Conservation (phyloP, 1,140 invertebrate species). For the Brachionus rotundiformis region DNA sequence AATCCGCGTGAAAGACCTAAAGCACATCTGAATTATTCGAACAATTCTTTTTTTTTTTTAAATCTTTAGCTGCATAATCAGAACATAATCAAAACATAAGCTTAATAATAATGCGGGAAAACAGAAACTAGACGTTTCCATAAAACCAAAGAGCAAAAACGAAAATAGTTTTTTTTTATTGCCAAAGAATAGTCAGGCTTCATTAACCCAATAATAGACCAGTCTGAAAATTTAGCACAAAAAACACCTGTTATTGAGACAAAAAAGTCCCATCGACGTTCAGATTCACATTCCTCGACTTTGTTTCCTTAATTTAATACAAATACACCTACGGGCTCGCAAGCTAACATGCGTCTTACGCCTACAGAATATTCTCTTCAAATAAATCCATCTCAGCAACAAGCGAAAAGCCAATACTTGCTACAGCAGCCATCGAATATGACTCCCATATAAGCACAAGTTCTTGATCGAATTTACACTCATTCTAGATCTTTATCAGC, state of each 20-base stretch:
- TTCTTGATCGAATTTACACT: constrained; percentile 22
- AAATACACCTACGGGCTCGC: neutral
- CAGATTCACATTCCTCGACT: constrained; percentile 40
- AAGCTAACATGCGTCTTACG: neutral
- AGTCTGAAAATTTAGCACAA: neutral
- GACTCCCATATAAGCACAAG: neutral
- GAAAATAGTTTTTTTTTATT: neutral
- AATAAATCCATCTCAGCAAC: constrained; percentile 6
- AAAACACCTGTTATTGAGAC: constrained; percentile 10
- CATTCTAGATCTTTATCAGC: constrained; percentile 18
- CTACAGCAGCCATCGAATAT: neutral
- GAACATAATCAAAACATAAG: constrained; percentile 9
- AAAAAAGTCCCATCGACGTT: constrained; percentile 39
- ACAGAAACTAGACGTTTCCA: constrained; percentile 1
- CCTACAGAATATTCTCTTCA: neutral
- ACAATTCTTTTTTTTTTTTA: too few species aligned
- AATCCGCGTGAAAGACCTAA: constrained; percentile 51
- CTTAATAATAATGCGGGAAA: neutral
- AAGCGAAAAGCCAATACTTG: neutral
- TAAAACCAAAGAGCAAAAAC: constrained; percentile 7
- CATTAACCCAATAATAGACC: neutral
- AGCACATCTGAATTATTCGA: constrained; percentile 3
- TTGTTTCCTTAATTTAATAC: neutral
- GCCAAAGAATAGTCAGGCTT: neutral
- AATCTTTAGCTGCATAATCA: neutral